A percentile compares a stretch with the other conserved stretches of the same genome.
phyloP scores from a whole-genome alignment of 2,888 invertebrate genomes.

The Prosopocoilus inquinatus region DNA sequence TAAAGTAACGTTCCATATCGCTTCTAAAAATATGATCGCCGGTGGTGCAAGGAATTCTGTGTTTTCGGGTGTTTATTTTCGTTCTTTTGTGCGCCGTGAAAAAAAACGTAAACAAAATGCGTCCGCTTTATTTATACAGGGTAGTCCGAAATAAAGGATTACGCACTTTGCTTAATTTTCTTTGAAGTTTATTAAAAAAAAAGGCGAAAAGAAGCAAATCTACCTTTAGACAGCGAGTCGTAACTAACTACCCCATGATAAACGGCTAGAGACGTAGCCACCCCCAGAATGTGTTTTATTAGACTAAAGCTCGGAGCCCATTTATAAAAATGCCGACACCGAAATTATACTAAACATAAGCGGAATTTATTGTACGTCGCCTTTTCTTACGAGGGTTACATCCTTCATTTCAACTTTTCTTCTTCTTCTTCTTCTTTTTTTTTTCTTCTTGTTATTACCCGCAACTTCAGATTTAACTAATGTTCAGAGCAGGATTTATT shows the following conservation, averaged over 20 bases:
- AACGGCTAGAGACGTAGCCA: conserved; percentile 27
- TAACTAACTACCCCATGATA: conserved; percentile 25
- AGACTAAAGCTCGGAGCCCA: conserved; percentile 29
- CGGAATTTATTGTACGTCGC: conserved; percentile 32
- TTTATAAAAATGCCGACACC: conserved; percentile 32
- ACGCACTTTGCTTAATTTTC: background rate
- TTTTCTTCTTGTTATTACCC: conserved; percentile 31
- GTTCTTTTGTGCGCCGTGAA: no score
- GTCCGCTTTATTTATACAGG: no score
- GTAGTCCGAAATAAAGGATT: background rate
- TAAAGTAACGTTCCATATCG: no score
- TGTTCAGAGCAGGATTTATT: no score
- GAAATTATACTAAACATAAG: conserved; percentile 34
- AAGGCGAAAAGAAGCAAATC: background rate
- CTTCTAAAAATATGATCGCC: no score
- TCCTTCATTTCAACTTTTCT: conserved; percentile 26
- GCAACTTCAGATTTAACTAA: conserved; percentile 32
- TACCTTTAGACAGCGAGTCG: conserved; percentile 15
- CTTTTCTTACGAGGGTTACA: conserved; percentile 22
- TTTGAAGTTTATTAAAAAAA: background rate
- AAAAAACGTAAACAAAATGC: no score
- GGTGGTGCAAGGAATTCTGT: no score
- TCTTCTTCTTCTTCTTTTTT: conserved; percentile 31
- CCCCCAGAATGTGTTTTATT: conserved; percentile 30
- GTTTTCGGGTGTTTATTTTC: no score